These are phyloP conservation scores for Ichneumon xanthorius DNA, from an alignment of 2,888 invertebrate species.

Conservation along the genomic window DNA sequence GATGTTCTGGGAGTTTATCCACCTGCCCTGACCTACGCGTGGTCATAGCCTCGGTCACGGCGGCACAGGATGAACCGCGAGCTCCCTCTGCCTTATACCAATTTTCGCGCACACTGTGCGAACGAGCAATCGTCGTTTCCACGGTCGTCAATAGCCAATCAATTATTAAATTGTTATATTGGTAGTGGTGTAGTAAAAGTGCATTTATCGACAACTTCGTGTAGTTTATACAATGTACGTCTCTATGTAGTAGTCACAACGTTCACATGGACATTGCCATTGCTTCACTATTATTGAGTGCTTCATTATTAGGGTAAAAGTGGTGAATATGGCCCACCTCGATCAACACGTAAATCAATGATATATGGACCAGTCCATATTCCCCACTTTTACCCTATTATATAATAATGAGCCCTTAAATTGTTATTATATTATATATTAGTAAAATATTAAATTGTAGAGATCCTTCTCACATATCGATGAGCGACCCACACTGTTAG, in stretches of 20 bases:
- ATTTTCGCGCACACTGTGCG: constrained; percentile 51
- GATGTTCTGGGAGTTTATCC: constrained; percentile 73
- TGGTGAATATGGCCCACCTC: no score
- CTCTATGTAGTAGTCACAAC: no score
- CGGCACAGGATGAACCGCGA: constrained; percentile 36
- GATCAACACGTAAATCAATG: no score
- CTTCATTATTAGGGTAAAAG: no score
- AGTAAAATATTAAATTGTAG: constrained; percentile 27
- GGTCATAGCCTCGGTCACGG: constrained; percentile 63
- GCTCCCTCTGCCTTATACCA: constrained; percentile 8
- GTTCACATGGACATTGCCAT: no score
- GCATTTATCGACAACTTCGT: no score
- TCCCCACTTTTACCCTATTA: no score
- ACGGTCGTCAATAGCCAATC: constrained; percentile 63
- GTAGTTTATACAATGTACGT: no score
- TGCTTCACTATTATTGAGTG: no score
- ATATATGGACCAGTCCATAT: no score
- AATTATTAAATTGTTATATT: constrained; percentile 57
- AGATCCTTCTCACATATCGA: background rate
- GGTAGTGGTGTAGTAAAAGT: background rate
- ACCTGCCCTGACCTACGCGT: constrained; percentile 74
- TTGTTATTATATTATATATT: no score
- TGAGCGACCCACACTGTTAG: background rate
- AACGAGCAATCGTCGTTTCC: constrained; percentile 65
- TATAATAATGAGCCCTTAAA: no score